Conservation (phyloP, 2,888 invertebrate genomes). For the Himalopsyche kuldschensis region DNA sequence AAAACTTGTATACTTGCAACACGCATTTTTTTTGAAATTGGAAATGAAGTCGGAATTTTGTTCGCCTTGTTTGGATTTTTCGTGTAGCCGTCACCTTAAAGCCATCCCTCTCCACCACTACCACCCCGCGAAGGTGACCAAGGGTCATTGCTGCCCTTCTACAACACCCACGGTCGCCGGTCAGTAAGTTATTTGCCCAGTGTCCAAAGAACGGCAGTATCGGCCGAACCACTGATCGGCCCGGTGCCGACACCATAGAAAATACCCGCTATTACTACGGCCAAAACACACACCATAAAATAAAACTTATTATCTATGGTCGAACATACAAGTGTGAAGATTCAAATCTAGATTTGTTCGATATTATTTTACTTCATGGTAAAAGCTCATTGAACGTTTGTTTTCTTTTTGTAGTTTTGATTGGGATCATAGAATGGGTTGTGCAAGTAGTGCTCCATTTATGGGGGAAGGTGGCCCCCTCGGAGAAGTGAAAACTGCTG, state of each 20-base stretch:
- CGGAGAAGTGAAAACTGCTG: conserved; percentile 34
- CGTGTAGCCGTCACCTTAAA: background rate
- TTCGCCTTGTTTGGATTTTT: background rate
- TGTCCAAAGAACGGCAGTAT: conserved; percentile 19
- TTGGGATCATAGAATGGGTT: conserved; percentile 27
- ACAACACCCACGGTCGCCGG: conserved; percentile 11
- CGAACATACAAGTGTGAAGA: background rate
- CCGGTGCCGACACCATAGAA: conserved; percentile 11
- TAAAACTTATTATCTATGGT: background rate
- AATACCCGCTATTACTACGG: background rate
- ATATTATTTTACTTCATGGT: background rate
- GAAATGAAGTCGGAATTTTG: no score
- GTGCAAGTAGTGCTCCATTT: conserved; percentile 38
- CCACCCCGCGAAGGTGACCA: background rate
- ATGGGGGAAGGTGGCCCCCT: conserved; percentile 36
- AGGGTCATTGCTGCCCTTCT: conserved; percentile 36
- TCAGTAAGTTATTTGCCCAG: conserved; percentile 21
- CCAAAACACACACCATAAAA: background rate
- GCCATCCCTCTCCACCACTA: background rate
- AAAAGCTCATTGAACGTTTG: background rate
- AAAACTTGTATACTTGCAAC: no score
- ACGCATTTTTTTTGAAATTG: no score
- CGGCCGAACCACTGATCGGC: conserved; percentile 20
- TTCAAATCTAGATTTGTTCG: background rate
- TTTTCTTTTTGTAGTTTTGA: background rate